Evolutionary conservation across 2,113 vertebrate genomes (phyloP).

Genomic region (Sinocyclocheilus rhinocerous): DNA sequence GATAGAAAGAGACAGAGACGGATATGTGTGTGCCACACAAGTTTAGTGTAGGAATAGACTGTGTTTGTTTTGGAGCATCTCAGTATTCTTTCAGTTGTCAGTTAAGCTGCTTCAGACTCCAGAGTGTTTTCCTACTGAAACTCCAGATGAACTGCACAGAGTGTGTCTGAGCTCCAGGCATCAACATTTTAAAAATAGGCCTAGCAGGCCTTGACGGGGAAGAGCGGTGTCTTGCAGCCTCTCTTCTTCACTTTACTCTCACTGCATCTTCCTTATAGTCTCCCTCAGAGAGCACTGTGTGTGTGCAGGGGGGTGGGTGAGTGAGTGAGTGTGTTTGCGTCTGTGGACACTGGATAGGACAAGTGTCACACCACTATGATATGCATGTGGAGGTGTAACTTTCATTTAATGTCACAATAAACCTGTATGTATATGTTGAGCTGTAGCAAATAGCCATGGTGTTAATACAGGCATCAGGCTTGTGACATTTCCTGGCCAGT

Average conservation of each 20-base stretch:
- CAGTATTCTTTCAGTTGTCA: constrained; percentile 40
- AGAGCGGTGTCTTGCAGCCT: constrained; percentile 47
- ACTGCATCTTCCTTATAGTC: constrained; percentile 45
- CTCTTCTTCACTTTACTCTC: constrained; percentile 43
- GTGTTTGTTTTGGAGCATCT: constrained; percentile 46
- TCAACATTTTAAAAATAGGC: constrained; percentile 61
- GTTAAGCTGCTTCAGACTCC: constrained; percentile 39
- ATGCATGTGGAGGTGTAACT: not conserved
- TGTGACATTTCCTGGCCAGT: not conserved
- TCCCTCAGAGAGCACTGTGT: constrained; percentile 44
- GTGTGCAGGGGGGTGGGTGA: constrained; percentile 3
- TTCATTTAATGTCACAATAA: constrained; percentile 11
- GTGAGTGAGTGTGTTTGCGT: constrained; percentile 16
- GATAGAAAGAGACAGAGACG: not conserved
- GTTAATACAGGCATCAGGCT: not conserved
- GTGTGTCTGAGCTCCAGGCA: constrained; percentile 57
- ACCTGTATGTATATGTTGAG: not conserved
- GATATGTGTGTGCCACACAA: constrained; percentile 17
- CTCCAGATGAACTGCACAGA: constrained; percentile 55
- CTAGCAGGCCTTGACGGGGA: constrained; percentile 52
- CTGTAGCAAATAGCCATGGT: not conserved
- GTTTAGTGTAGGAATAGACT: constrained; percentile 29
- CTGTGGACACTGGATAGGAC: constrained; percentile 35
- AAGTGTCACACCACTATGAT: constrained; percentile 21
- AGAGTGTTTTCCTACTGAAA: constrained; percentile 51